Evolutionary conservation across 2,797 vertebrate species (phyloP), one percentile per base, ranked within the genome.

Genomic region (Todus mexicanus): DNA sequence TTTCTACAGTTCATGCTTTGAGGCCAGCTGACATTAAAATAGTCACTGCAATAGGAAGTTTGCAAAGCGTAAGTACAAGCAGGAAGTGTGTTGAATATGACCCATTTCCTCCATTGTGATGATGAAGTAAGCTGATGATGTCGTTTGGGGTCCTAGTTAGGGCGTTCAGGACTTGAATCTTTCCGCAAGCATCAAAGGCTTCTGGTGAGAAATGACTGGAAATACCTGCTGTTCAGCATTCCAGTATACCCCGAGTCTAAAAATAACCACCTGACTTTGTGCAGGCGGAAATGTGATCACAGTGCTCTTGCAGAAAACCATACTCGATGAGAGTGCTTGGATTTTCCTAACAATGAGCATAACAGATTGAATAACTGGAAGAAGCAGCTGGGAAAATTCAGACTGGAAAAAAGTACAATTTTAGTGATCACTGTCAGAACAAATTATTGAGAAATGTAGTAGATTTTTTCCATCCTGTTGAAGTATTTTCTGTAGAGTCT

Each of bases 11-110:
- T 89, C 98, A 98, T 64, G 54, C 96, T 40, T 80, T 98, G 94
- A 97, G 75, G 31, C 98, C 98, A 45, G 94, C 94, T 66, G 97
- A 98, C 87, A 95, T 98, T 87, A 98, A 97, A 94, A 63, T 82
- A 42, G 88, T 98, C 42, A 81, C 97, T 66, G 95, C 96, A 80
- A 96, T 98, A 82, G 97, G 97, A 84, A 95, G 61, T 51, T 82
- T 97, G 69, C 96, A 92, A 82, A 84, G 35, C 42, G 98, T 98
- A 89, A 98, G 98, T 98, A 96, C 63, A 26, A 80, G 50, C 0
- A 1, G 85, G 78, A 90, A 82, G 27, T 42, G 22, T 79, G 48
- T 59, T 70, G 31, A 85, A 42, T 0, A 0, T 78, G 84, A 77
- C 69, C 89, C 54, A 18, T 68, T 84, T 92, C 75, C 77, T 92